phyloP scores from a whole-genome alignment of 2,113 vertebrate genomes.

The Tauraco erythrolophus region DNA sequence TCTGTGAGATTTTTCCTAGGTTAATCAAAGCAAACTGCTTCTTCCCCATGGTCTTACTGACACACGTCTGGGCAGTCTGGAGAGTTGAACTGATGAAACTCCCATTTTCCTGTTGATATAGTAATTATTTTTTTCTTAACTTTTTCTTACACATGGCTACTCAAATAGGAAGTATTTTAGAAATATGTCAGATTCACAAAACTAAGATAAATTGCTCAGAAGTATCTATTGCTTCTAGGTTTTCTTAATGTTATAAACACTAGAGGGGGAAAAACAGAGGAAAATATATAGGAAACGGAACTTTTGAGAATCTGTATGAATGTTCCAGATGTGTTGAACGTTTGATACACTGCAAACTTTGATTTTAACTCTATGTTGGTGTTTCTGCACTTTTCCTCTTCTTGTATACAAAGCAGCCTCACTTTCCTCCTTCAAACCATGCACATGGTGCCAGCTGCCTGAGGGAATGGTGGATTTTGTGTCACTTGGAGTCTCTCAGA shows the following conservation, averaged over 20 bases:
- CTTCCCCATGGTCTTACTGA: not conserved
- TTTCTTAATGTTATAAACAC: not conserved
- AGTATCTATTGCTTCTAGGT: not conserved
- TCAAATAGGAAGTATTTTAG: not conserved
- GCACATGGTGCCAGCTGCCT: not conserved
- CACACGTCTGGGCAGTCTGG: not conserved
- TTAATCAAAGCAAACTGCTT: not conserved
- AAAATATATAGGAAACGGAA: not conserved
- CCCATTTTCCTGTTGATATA: not conserved
- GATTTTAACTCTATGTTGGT: not conserved
- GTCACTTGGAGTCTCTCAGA: not conserved
- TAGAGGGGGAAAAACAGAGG: not conserved
- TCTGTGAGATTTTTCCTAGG: not conserved
- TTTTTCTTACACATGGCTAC: not conserved
- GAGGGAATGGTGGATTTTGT: not conserved
- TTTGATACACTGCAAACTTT: not conserved
- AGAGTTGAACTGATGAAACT: not conserved
- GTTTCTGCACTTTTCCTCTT: not conserved
- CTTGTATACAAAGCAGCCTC: not conserved
- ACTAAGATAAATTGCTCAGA: not conserved
- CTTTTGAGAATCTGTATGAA: not conserved
- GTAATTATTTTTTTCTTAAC: not conserved
- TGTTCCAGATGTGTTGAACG: not conserved
- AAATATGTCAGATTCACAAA: not conserved
- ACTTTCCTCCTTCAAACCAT: not conserved